Conservation (phyloP, 1,140 invertebrate genomes). For the Caenorhabditis briggsae region DNA sequence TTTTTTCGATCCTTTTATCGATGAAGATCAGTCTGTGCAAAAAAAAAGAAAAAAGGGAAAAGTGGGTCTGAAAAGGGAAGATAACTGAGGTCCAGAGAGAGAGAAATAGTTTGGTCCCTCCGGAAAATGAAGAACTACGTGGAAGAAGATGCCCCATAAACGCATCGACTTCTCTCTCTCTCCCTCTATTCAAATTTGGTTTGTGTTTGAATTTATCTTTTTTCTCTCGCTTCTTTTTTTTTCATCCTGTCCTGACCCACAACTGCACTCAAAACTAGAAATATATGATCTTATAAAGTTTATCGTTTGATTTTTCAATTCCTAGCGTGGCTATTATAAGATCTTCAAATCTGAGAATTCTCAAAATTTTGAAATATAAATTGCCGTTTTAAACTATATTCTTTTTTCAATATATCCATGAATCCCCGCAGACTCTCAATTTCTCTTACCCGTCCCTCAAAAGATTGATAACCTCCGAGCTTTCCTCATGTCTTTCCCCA, state of each 20-base stretch:
- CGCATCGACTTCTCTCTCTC: conserved; percentile 49
- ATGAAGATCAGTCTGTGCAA: conserved; percentile 48
- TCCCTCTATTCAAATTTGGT: conserved; percentile 55
- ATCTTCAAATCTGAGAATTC: too few species aligned
- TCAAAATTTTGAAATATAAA: too few species aligned
- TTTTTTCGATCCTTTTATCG: conserved; percentile 18
- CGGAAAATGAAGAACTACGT: conserved; percentile 54
- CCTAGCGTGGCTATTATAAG: too few species aligned
- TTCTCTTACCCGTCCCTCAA: background rate
- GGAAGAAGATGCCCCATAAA: conserved; percentile 55
- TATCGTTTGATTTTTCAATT: background rate
- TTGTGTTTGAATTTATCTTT: conserved; percentile 56
- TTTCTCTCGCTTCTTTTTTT: conserved; percentile 55
- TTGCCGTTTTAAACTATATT: background rate
- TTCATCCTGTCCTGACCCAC: conserved; percentile 8
- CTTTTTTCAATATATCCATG: background rate
- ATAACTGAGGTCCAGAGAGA: conserved; percentile 10
- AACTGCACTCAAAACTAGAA: conserved; percentile 41
- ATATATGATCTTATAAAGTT: background rate
- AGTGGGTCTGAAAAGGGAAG: conserved; percentile 35
- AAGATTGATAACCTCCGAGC: background rate
- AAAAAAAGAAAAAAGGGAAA: background rate
- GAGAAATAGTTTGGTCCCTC: conserved; percentile 36
- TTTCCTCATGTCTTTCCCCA: background rate
- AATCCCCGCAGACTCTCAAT: background rate